Base-by-base conservation (phyloP, 2,888 invertebrate genomes). In the Phortica magna region DNA sequence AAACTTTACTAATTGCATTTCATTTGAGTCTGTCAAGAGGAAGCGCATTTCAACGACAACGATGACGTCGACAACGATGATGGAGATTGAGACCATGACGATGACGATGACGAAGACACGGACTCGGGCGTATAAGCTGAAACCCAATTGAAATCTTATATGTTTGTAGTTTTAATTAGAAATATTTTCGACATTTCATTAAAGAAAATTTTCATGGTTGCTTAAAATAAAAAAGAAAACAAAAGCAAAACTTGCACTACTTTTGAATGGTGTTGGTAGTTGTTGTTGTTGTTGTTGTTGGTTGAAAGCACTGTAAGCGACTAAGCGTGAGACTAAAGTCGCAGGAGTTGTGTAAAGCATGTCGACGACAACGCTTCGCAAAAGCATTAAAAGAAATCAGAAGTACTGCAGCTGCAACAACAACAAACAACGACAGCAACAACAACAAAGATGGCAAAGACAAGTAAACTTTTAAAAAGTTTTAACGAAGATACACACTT, bases 81-180 rank as follows among this genome's bases (percentile, higher is more conserved):
- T 1, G 9, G 1, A 9, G 9, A 14, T 10, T 6, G 43, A 6
- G 43, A 10, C 43, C 48, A 7, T 48, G 48, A 12, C 1, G 48
- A 7, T 12, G 14, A 12, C 48, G 48, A 1, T 14, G 10, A 48
- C 48, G 48, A 2, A 31, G 31, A 14, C 48, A 48, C 3, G 14
- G 48, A 48, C 48, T 9, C 9, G 7, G 48, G 48, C 48, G 48
- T 48, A 7, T 9, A 14, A 17, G 31, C 42, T 17, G 6, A 68
- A 68, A 77, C 53, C 59, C 80, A 81, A 82, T 79, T 80, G 80
- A 82, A 78, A 82, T 78, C 75, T 79, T 80, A 73, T 82, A 74
- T 81, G 80, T 82, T 73, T 81, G 80, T 79, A 77, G 75, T 85
- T 85, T 85, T 85, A 85, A 85, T 85, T 87, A 85, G 87, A 85